phyloP scores from a whole-genome alignment of 2,888 invertebrate genomes.

The Lathronympha strigana region DNA sequence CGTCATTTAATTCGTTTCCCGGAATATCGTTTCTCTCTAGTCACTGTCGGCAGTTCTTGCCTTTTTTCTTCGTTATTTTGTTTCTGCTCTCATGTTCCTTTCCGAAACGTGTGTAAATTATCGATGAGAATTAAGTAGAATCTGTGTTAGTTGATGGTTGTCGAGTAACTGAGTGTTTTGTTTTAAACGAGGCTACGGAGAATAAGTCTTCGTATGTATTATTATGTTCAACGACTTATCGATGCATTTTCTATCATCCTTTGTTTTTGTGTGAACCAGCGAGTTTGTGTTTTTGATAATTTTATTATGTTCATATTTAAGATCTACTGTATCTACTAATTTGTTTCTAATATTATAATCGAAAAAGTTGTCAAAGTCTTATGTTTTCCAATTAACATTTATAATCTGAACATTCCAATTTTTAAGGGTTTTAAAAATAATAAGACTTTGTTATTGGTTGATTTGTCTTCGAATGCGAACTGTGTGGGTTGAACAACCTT shows the following conservation, averaged over 20 bases:
- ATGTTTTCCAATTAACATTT: slow-evolving; percentile 41
- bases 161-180: slow-evolving; percentile 65
- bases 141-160: slow-evolving; percentile 69
- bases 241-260: slow-evolving; percentile 47
- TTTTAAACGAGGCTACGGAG: slow-evolving; percentile 23
- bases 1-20: slow-evolving; percentile 62
- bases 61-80: slow-evolving; percentile 47
- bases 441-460: slow-evolving; percentile 58
- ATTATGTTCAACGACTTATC: slow-evolving; percentile 43
- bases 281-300: slow-evolving; percentile 57
- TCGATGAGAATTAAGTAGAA: slow-evolving; percentile 55
- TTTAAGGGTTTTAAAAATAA: slow-evolving; percentile 52
- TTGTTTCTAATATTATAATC: slow-evolving; percentile 41
- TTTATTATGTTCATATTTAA: slow-evolving; percentile 49
- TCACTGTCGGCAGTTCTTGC: slow-evolving; percentile 67
- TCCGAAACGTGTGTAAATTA: slow-evolving; percentile 30
- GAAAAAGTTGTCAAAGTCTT: slow-evolving; percentile 41
- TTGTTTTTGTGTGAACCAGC: slow-evolving; percentile 51
- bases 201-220: slow-evolving; percentile 18
- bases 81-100: slow-evolving; percentile 28
- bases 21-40: slow-evolving; percentile 69
- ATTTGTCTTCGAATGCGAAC: slow-evolving; percentile 48
- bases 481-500: slow-evolving; percentile 60
- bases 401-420: slow-evolving; percentile 61
- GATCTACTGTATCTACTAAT: slow-evolving; percentile 38